Conservation (phyloP, 2,888 invertebrate genomes). For the Ennomos erosarius region DNA sequence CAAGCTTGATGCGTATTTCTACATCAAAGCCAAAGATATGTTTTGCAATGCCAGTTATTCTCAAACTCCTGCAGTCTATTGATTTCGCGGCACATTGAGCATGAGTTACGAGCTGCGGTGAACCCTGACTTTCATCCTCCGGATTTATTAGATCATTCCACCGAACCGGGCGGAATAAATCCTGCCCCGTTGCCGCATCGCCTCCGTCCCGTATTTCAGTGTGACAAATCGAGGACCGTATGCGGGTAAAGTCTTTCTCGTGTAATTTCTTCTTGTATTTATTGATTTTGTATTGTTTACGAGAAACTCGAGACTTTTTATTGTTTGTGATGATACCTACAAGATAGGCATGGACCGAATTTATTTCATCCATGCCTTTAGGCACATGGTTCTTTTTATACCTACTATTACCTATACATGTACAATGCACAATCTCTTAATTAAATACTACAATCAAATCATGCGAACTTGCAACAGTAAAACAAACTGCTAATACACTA, state of each 20-base stretch:
- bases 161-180: slow-evolving; percentile 75
- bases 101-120: slow-evolving; percentile 76
- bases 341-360: too few species aligned
- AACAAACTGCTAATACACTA: too few species aligned
- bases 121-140: slow-evolving; percentile 71
- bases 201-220: slow-evolving; percentile 66
- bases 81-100: slow-evolving; percentile 82
- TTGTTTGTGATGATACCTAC: too few species aligned
- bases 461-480: too few species aligned
- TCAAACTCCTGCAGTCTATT: slow-evolving; percentile 61
- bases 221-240: slow-evolving; percentile 68
- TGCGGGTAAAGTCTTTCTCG: slow-evolving; percentile 68
- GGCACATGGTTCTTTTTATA: too few species aligned
- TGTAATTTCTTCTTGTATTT: slow-evolving; percentile 50
- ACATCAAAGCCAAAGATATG: too few species aligned
- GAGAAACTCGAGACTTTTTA: too few species aligned
- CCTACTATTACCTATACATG: too few species aligned
- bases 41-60: slow-evolving; percentile 3
- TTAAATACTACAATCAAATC: too few species aligned
- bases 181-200: slow-evolving; percentile 59
- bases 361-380: too few species aligned
- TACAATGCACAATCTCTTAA: too few species aligned
- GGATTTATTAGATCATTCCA: slow-evolving; percentile 80
- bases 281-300: slow-evolving; percentile 36
- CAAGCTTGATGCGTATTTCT: too few species aligned